These are phyloP conservation scores for Petrocephalus sullivani DNA, from an alignment of 2,797 vertebrate genomes.

Conservation along the genomic window DNA sequence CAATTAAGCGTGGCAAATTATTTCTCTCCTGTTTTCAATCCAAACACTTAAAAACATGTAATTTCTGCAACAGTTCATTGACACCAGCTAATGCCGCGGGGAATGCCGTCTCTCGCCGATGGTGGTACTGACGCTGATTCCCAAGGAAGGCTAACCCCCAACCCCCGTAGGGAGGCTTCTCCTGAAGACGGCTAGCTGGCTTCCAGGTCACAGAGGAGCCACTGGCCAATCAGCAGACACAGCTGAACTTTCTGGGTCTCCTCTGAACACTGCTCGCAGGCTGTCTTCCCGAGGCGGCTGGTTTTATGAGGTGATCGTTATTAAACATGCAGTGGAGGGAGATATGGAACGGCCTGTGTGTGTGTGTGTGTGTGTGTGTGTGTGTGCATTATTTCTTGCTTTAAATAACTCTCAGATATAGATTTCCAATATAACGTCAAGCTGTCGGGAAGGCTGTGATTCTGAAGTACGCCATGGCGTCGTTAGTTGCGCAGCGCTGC, in stretches of 20 bases:
- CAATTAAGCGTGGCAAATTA: conserved; percentile 40
- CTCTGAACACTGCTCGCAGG: neutral
- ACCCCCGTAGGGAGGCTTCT: neutral
- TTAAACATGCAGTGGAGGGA: neutral
- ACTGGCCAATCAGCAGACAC: neutral
- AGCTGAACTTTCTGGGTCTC: neutral
- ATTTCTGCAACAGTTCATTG: conserved; percentile 43
- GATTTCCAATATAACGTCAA: neutral
- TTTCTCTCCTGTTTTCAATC: conserved; percentile 37
- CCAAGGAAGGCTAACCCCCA: neutral
- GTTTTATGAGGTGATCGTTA: neutral
- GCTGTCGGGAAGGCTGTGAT: neutral
- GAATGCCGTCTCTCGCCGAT: conserved; percentile 20
- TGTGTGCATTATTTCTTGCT: neutral
- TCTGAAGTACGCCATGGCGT: neutral
- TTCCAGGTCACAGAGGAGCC: neutral
- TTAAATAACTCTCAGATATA: neutral
- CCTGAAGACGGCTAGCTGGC: neutral
- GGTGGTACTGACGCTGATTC: neutral
- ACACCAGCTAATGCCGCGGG: conserved; percentile 40
- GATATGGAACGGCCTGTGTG: neutral
- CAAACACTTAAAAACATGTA: conserved; percentile 28
- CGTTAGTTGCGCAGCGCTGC: neutral
- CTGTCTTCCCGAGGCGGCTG: neutral
- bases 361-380: neutral